Conservation (phyloP, 2,113 vertebrate genomes). For the Thermophis baileyi region DNA sequence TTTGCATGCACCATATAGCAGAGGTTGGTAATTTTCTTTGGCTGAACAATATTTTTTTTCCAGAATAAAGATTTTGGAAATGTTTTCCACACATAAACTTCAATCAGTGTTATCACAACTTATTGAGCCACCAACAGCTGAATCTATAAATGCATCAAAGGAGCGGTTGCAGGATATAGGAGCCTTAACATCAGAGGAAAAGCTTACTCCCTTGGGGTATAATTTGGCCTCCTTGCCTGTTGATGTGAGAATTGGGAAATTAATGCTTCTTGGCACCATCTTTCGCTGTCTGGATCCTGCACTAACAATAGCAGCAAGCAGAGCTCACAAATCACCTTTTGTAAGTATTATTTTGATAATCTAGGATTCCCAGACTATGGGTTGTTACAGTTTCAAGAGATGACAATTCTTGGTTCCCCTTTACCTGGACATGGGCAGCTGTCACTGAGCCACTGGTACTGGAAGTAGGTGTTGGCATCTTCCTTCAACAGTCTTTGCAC, state of each 20-base stretch:
- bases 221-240: slow-evolving; percentile 95
- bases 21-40: neutral
- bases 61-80: slow-evolving; percentile 94
- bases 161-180: slow-evolving; percentile 87
- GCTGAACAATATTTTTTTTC: neutral
- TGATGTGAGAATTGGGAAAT: slow-evolving; percentile 94
- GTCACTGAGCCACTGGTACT: neutral
- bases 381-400: neutral
- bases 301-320: slow-evolving; percentile 93
- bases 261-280: slow-evolving; percentile 95
- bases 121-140: slow-evolving; percentile 82
- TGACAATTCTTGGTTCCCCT: neutral
- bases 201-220: slow-evolving; percentile 91
- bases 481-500: neutral
- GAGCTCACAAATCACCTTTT: slow-evolving; percentile 95
- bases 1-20: neutral
- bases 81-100: slow-evolving; percentile 81
- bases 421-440: neutral
- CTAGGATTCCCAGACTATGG: neutral
- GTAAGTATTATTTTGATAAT: slow-evolving; percentile 71
- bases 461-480: neutral
- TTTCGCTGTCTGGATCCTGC: slow-evolving; percentile 96
- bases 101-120: slow-evolving; percentile 86
- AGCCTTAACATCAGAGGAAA: slow-evolving; percentile 84
- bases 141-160: slow-evolving; percentile 83